These are phyloP conservation scores for Sebastolobus altivelis DNA, from an alignment of 2,797 vertebrate species.

Conservation along the genomic window DNA sequence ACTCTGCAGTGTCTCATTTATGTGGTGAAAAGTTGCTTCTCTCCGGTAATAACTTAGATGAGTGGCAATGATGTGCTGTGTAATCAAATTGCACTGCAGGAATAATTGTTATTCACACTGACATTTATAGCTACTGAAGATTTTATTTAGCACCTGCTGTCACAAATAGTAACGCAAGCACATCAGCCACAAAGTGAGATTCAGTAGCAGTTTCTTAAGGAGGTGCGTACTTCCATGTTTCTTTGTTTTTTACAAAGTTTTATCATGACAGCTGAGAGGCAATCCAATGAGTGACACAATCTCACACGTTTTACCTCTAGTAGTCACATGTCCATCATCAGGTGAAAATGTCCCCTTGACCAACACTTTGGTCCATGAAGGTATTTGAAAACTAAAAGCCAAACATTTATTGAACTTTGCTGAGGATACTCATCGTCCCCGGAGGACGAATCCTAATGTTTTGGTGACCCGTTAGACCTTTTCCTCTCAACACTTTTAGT, in stretches of 20 bases:
- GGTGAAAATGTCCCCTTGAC: neutral
- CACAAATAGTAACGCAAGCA: conserved; percentile 1
- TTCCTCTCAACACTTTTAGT: neutral
- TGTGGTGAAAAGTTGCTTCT: conserved; percentile 39
- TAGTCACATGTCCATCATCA: neutral
- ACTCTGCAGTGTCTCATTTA: conserved; percentile 25
- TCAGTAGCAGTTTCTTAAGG: neutral
- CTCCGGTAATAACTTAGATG: conserved; percentile 45
- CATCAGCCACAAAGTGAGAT: conserved; percentile 3
- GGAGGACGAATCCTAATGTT: neutral
- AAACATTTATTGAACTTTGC: neutral
- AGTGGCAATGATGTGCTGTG: conserved; percentile 41
- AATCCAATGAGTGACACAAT: neutral
- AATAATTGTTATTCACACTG: conserved; percentile 44
- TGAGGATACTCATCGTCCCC: neutral
- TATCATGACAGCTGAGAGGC: neutral
- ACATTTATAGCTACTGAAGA: conserved; percentile 42
- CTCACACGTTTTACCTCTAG: neutral
- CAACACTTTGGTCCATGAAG: neutral
- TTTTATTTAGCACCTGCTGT: conserved; percentile 45
- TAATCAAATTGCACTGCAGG: conserved; percentile 49
- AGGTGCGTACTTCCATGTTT: neutral
- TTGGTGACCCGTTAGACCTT: neutral
- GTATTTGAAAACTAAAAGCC: neutral
- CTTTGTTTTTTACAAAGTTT: neutral